Evolutionary conservation across 2,888 invertebrate species (phyloP).

Genomic region (Eupithecia abbreviata): DNA sequence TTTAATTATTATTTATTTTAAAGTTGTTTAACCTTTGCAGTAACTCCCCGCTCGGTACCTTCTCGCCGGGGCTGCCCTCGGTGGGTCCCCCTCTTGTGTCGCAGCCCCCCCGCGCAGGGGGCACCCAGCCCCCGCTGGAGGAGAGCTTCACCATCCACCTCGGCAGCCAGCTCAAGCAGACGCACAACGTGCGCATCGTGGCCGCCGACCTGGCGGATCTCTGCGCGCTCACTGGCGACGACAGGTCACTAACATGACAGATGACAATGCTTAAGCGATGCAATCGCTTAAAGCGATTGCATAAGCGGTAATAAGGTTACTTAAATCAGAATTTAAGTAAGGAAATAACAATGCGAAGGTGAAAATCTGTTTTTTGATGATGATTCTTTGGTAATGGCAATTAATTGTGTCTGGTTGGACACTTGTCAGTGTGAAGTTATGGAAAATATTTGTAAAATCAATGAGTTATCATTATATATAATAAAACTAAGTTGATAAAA

Average conservation of each 20-base stretch:
- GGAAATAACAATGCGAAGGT: no score
- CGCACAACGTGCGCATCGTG: conserved; percentile 97
- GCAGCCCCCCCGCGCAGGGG: not conserved
- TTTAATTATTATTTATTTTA: not conserved
- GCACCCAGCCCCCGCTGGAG: conserved; percentile 41
- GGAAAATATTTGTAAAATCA: no score
- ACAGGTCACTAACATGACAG: not conserved
- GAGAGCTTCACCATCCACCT: conserved; percentile 99
- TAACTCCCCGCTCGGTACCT: conserved; percentile 67
- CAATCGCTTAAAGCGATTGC: no score
- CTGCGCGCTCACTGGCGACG: conserved; percentile 52
- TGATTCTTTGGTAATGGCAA: no score
- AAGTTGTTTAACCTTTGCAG: conserved; percentile 47
- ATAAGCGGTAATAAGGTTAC: no score
- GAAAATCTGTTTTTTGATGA: no score
- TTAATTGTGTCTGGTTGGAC: no score
- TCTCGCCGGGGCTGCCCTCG: conserved; percentile 16
- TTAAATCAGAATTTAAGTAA: no score
- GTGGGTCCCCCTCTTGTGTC: not conserved
- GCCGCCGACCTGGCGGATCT: conserved; percentile 89
- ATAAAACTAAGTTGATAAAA: no score
- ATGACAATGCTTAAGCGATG: no score
- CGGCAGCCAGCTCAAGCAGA: conserved; percentile 98
- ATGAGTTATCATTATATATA: no score
- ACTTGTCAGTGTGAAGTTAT: no score